A percentile compares a stretch with the other conserved stretches of the same genome.
These are phyloP conservation scores for Sparus aurata DNA, from an alignment of 2,797 vertebrate genomes.

Conservation along the genomic window DNA sequence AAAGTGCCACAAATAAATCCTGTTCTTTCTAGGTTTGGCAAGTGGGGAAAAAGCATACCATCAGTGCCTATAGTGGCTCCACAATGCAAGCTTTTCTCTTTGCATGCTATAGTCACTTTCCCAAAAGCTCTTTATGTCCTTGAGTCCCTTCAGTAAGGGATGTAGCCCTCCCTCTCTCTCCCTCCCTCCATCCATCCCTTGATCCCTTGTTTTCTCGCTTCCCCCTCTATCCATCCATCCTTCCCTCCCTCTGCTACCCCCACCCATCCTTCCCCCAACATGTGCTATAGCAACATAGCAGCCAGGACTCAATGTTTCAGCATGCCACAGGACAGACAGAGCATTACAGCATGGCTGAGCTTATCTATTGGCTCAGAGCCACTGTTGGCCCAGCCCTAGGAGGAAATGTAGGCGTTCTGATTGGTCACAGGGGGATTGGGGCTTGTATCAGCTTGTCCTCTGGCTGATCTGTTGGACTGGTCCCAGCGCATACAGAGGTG, in stretches of 20 bases:
- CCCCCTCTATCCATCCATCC: constrained; percentile 54
- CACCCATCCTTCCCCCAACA: constrained; percentile 58
- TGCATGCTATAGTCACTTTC: constrained; percentile 77
- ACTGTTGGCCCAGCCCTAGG: constrained; percentile 73
- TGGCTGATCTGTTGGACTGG: constrained; percentile 79
- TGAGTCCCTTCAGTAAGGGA: constrained; percentile 75
- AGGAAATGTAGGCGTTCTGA: constrained; percentile 72
- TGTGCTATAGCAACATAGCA: constrained; percentile 74
- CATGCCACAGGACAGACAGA: constrained; percentile 74
- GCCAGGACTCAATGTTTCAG: constrained; percentile 75
- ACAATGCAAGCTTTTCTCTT: constrained; percentile 67
- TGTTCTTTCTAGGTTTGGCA: constrained; percentile 83
- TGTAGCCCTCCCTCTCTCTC: constrained; percentile 49
- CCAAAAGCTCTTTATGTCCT: constrained; percentile 81
- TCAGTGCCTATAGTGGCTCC: constrained; percentile 53
- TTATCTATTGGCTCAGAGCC: constrained; percentile 82
- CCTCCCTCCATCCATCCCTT: constrained; percentile 51
- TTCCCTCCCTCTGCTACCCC: constrained; percentile 45
- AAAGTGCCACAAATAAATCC: constrained; percentile 83
- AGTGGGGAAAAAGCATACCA: constrained; percentile 53
- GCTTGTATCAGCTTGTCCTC: constrained; percentile 79
- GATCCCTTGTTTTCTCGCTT: constrained; percentile 59
- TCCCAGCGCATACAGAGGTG: constrained; percentile 73
- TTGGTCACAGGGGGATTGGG: constrained; percentile 79
- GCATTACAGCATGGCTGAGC: constrained; percentile 77